Base-by-base conservation (phyloP, 1,140 invertebrate species). In the Pseudomyrmex pallidus region DNA sequence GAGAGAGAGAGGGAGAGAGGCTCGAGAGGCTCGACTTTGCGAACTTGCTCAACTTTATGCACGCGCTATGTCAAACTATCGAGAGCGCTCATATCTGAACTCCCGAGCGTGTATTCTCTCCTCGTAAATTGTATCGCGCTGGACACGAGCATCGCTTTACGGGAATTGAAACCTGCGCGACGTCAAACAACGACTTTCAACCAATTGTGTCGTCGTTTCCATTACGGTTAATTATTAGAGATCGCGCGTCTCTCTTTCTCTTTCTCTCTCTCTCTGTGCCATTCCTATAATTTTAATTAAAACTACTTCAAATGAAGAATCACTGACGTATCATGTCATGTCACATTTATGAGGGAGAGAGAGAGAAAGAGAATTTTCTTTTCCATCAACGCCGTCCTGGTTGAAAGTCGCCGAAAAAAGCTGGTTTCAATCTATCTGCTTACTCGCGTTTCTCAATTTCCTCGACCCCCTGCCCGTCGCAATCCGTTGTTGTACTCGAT, bases 1-100 rank as follows among this genome's bases (percentile, higher is more conserved):
- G 9, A 35, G 25, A 56, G 9, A 35, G 25, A 56, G 25, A 46
- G 1, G 1, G 22, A 25, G 22, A 22, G 22, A 25, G n/a, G n/a
- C n/a, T n/a, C n/a, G 20, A 22, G 20, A 22, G 17, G 74, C 74
- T 61, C 66, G 59, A 52, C 61, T 76, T 35, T 22, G 76, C 12
- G 22, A 80, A 80, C 76, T 80, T 59, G 76, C 66, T 61, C 64
- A 59, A 80, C 44, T 80, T 80, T 80, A 22, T 17, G 17, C 25
- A 12, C 48, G 50, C 22, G 20, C 5, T 15, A 13, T 72, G 76
- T 72, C 76, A 61, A 70, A 59, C 76, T 70, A 72, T 80, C 66
- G 54, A 77, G 63, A 68, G 50, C 52, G 35, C 35, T 35, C 35
- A 35, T 35, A 68, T 20, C 61, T 17, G 56, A 70, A 78, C 35